Conservation (phyloP, 2,888 invertebrate species). For the Clepsis dumicolana region DNA sequence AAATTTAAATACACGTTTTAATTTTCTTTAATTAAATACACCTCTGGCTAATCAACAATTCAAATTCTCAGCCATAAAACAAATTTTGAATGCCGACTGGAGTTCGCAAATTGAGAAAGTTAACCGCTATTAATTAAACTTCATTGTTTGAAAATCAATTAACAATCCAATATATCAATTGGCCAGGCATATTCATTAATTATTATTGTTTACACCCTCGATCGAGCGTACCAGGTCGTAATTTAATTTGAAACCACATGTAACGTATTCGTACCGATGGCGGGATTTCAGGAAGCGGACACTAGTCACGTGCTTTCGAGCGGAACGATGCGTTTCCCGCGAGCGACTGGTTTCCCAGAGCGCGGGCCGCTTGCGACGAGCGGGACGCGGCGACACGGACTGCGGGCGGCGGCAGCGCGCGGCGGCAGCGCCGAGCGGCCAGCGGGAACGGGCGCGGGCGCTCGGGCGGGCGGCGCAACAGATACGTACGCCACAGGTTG, state of each 20-base stretch:
- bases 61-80: constrained; percentile 11
- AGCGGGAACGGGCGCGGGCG: constrained; percentile 56
- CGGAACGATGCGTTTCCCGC: constrained; percentile 61
- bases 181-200: constrained; percentile 7
- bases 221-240: constrained; percentile 5
- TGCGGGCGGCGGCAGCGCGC: constrained; percentile 55
- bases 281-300: constrained; percentile 53
- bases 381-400: constrained; percentile 54
- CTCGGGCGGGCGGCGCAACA: constrained; percentile 79
- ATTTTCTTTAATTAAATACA: background rate
- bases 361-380: constrained; percentile 45
- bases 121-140: constrained; percentile 33
- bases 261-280: constrained; percentile 36
- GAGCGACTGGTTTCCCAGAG: constrained; percentile 47
- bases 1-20: background rate
- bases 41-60: constrained; percentile 6
- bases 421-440: constrained; percentile 59
- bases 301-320: constrained; percentile 69
- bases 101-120: constrained; percentile 31
- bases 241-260: constrained; percentile 10
- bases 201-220: constrained; percentile 17
- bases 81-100: background rate
- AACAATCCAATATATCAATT: constrained; percentile 12
- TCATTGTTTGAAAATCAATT: constrained; percentile 32
- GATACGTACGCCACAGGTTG: constrained; percentile 84